A percentile compares a stretch with the other conserved stretches of the same genome.
These are phyloP conservation scores for Drosophila teissieri DNA, from an alignment of 1,140 invertebrate genomes.

Conservation along the genomic window DNA sequence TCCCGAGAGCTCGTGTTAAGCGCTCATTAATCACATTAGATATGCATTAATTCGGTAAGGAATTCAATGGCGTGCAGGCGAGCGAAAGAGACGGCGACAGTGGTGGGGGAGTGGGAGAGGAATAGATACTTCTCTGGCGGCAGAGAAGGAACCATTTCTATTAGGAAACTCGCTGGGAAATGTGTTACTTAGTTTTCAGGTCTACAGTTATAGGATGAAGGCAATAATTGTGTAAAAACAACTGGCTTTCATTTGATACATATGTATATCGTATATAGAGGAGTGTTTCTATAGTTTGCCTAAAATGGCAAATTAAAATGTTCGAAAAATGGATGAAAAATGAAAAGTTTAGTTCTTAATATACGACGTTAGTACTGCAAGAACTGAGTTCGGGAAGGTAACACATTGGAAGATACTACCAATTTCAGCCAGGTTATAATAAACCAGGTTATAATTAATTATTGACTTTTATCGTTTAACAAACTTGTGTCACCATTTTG, in stretches of 20 bases:
- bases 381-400: neutral
- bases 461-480: neutral
- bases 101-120: slow-evolving; percentile 2
- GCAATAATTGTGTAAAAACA: too few species aligned
- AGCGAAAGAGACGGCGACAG: slow-evolving; percentile 6
- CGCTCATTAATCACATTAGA: slow-evolving; percentile 80
- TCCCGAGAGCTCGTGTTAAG: slow-evolving; percentile 69
- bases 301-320: neutral
- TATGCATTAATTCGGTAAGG: slow-evolving; percentile 73
- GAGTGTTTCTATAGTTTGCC: too few species aligned
- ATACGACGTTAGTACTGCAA: neutral
- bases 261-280: too few species aligned
- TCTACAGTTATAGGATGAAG: too few species aligned
- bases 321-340: neutral
- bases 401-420: too few species aligned
- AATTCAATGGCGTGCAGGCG: slow-evolving; percentile 13
- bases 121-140: slow-evolving; percentile 11
- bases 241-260: too few species aligned
- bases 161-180: slow-evolving; percentile 5
- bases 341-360: neutral
- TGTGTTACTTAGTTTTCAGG: slow-evolving; percentile 1
- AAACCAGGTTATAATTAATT: too few species aligned
- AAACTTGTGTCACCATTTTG: slow-evolving; percentile 2
- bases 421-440: neutral
- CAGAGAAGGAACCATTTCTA: slow-evolving; percentile 6